Percentiles rank a stretch among this genome's conserved stretches.
Conservation (phyloP, 1,140 invertebrate species). For the Meloidogyne floridensis region DNA sequence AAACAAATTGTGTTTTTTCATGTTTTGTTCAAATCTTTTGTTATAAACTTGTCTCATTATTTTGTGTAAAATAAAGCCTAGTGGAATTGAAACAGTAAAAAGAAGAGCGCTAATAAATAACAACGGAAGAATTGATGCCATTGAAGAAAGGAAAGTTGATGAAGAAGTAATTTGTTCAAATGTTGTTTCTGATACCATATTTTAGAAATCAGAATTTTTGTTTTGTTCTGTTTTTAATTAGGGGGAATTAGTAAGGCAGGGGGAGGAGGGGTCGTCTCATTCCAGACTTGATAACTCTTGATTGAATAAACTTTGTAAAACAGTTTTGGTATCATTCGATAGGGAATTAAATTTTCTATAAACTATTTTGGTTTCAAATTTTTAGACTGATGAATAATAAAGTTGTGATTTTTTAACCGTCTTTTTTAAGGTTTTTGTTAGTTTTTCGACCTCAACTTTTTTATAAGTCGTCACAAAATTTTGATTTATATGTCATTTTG, state of each 20-base stretch:
- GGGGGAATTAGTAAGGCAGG: no score
- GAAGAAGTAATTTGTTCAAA: neutral
- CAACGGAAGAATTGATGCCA: neutral
- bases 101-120: constrained; percentile 7
- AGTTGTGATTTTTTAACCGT: no score
- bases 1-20: neutral
- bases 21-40: neutral
- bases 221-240: no score
- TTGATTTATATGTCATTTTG: neutral
- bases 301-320: no score
- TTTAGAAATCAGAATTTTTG: no score
- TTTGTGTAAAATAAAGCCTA: neutral
- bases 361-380: no score
- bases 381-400: no score
- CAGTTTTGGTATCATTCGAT: no score
- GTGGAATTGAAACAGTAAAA: neutral
- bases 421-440: no score
- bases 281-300: neutral
- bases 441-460: neutral
- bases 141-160: neutral
- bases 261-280: neutral
- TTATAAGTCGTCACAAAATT: neutral
- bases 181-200: neutral
- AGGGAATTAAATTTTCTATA: no score
- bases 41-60: neutral